Evolutionary conservation across 2,113 vertebrate species (phyloP).

Genomic region (Corydoras sp.): DNA sequence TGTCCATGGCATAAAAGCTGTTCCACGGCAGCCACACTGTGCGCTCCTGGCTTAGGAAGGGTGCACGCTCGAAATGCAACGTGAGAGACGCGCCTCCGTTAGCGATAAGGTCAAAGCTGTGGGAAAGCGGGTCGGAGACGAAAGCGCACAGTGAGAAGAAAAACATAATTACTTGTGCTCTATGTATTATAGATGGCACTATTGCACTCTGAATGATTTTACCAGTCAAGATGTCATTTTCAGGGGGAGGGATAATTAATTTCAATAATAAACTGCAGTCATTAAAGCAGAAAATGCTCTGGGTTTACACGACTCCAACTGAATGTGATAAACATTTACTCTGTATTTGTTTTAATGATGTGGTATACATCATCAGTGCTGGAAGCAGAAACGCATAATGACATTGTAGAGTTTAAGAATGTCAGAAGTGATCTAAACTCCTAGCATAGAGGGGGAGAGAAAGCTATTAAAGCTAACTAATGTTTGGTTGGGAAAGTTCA

Average conservation of each 20-base stretch:
- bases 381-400: slow-evolving; percentile 15
- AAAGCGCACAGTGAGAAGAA: slow-evolving; percentile 4
- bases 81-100: slow-evolving; percentile 91
- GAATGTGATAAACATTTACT: slow-evolving; percentile 41
- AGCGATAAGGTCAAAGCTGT: slow-evolving; percentile 94
- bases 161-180: slow-evolving; percentile 32
- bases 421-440: slow-evolving; percentile 16
- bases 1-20: slow-evolving; percentile 97
- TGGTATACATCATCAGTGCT: slow-evolving; percentile 21
- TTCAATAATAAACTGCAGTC: slow-evolving; percentile 39
- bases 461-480: neutral
- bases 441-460: neutral
- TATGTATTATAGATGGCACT: slow-evolving; percentile 38
- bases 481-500: neutral
- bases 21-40: slow-evolving; percentile 98
- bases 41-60: slow-evolving; percentile 94
- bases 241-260: slow-evolving; percentile 36
- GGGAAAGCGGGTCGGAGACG: slow-evolving; percentile 5
- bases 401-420: neutral
- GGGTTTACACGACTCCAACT: slow-evolving; percentile 26
- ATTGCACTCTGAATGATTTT: slow-evolving; percentile 37
- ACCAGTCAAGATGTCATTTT: slow-evolving; percentile 39
- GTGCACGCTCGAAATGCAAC: slow-evolving; percentile 91
- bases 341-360: slow-evolving; percentile 25
- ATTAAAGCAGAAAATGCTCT: slow-evolving; percentile 32